phyloP scores from a whole-genome alignment of 2,888 invertebrate genomes.

The Merodon equestris region DNA sequence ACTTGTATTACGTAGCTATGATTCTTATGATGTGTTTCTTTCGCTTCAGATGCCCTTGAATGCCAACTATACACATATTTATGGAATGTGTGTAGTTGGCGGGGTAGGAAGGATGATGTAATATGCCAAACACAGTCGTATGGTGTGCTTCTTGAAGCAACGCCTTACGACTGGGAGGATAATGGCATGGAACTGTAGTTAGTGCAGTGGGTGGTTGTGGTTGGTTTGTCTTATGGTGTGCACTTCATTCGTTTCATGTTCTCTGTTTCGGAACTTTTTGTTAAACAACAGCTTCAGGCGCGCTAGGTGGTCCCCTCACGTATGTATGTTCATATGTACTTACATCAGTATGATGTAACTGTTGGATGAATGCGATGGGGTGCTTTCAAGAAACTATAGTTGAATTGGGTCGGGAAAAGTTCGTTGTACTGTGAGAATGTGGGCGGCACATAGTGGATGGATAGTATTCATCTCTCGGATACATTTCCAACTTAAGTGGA shows the following conservation, averaged over 20 bases:
- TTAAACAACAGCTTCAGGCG: too few species aligned
- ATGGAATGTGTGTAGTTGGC: neutral
- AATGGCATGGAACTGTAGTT: slow-evolving; percentile 55
- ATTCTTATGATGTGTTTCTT: slow-evolving; percentile 43
- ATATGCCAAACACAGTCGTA: slow-evolving; percentile 6
- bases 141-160: slow-evolving; percentile 23
- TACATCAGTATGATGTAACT: neutral
- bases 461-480: too few species aligned
- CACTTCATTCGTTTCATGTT: slow-evolving; percentile 52
- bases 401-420: slow-evolving; percentile 11
- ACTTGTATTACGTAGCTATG: slow-evolving; percentile 46
- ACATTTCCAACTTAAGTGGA: too few species aligned
- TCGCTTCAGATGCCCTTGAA: slow-evolving; percentile 47
- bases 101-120: slow-evolving; percentile 13
- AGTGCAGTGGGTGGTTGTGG: slow-evolving; percentile 40
- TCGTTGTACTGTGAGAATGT: slow-evolving; percentile 11
- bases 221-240: slow-evolving; percentile 50
- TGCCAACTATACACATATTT: slow-evolving; percentile 36
- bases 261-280: slow-evolving; percentile 9
- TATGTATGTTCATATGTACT: neutral
- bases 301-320: too few species aligned
- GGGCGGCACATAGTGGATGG: too few species aligned
- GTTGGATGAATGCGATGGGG: too few species aligned
- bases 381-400: slow-evolving; percentile 25
- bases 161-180: slow-evolving; percentile 45